Evolutionary conservation across 2,888 invertebrate genomes (phyloP).

Genomic region (Byasa hedistus): DNA sequence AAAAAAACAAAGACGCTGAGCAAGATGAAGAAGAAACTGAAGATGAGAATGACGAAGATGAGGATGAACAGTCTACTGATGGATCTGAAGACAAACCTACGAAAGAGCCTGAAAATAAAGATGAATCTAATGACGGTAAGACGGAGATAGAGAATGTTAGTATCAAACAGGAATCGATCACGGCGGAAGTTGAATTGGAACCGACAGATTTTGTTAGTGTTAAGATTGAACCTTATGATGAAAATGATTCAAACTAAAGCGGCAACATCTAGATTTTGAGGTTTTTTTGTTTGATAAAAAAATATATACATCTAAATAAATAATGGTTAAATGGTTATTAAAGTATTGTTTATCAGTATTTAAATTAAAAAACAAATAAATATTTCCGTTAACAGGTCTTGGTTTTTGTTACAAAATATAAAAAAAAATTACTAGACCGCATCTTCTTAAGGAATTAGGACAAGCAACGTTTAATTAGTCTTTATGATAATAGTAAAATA

Average conservation of each 20-base stretch:
- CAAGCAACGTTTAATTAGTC: no score
- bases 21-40: conserved; percentile 37
- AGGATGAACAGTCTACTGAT: conserved; percentile 29
- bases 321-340: no score
- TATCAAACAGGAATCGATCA: conserved; percentile 32
- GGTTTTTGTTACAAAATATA: no score
- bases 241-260: conserved; percentile 33
- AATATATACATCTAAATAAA: no score
- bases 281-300: background rate
- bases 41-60: conserved; percentile 31
- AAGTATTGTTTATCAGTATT: no score
- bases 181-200: conserved; percentile 48
- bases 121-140: conserved; percentile 31
- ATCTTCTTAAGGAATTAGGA: no score
- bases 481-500: no score
- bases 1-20: conserved; percentile 35
- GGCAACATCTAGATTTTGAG: background rate
- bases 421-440: no score
- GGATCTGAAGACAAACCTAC: conserved; percentile 16
- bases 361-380: no score
- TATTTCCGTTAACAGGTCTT: no score
- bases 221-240: conserved; percentile 66
- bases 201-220: conserved; percentile 72
- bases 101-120: conserved; percentile 22
- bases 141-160: conserved; percentile 30